Evolutionary conservation across 2,888 invertebrate species (phyloP).

Genomic region (Phymatocera aterrima): DNA sequence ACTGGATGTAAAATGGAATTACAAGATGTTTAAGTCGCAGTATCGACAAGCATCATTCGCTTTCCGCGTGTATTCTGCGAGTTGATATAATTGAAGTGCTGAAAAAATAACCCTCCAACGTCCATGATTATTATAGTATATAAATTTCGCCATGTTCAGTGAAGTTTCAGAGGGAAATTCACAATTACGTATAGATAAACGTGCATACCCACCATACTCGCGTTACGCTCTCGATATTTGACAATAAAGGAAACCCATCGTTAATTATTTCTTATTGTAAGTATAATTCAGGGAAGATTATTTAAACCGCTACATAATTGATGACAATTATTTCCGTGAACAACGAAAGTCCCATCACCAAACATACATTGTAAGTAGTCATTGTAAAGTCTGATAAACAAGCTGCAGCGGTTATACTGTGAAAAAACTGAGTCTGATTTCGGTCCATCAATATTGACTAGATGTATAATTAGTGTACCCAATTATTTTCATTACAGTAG

Average conservation of each 20-base stretch:
- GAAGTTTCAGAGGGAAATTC: background rate
- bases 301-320: too few species aligned
- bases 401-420: background rate
- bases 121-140: background rate
- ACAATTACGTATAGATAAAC: background rate
- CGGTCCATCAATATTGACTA: background rate
- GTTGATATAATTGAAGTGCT: background rate
- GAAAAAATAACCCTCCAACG: background rate
- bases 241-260: slow-evolving; percentile 39
- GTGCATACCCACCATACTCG: background rate
- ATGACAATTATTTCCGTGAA: background rate
- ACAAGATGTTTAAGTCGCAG: background rate
- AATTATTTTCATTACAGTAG: background rate
- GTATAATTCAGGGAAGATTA: slow-evolving; percentile 14
- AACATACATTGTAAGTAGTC: too few species aligned
- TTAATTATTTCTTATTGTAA: background rate
- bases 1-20: background rate
- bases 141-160: background rate
- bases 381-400: background rate
- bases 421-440: background rate
- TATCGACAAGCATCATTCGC: too few species aligned
- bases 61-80: background rate
- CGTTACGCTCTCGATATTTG: slow-evolving; percentile 18
- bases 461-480: background rate
- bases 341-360: slow-evolving; percentile 11